These are phyloP conservation scores for Oreochromis grahami DNA, from an alignment of 2,797 vertebrate genomes.

Conservation along the genomic window DNA sequence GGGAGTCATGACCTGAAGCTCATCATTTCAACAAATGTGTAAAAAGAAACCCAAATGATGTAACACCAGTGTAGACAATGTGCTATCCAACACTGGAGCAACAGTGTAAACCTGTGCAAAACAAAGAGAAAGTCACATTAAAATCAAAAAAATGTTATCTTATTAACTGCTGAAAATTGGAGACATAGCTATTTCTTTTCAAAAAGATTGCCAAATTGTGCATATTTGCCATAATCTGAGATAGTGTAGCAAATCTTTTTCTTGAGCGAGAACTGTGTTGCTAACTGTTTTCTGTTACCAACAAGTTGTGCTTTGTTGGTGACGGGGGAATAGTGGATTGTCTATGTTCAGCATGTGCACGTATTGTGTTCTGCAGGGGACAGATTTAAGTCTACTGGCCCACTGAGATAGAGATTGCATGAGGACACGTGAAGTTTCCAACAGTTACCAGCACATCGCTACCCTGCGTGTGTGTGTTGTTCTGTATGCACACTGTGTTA, in stretches of 20 bases:
- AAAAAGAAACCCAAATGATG: neutral
- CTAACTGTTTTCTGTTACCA: neutral
- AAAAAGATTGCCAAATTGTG: neutral
- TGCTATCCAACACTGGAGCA: neutral
- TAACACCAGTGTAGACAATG: neutral
- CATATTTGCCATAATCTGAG: neutral
- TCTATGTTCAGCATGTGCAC: conserved; percentile 29
- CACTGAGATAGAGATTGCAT: conserved; percentile 71
- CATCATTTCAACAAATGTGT: neutral
- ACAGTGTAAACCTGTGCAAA: neutral
- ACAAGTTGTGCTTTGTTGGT: neutral
- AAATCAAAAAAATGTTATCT: neutral
- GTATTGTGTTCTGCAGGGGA: conserved; percentile 56
- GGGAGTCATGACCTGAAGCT: neutral
- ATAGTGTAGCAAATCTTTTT: neutral
- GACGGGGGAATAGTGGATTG: conserved; percentile 1
- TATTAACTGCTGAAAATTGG: neutral
- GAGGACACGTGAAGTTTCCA: conserved; percentile 62
- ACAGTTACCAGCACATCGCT: conserved; percentile 48
- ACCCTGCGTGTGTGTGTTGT: conserved; percentile 30
- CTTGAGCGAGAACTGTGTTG: neutral
- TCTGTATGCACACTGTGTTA: conserved; percentile 24
- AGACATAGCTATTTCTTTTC: neutral
- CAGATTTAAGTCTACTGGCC: conserved; percentile 62
- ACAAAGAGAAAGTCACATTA: neutral